Conservation (phyloP, 2,888 invertebrate species). For the Diaperis boleti region DNA sequence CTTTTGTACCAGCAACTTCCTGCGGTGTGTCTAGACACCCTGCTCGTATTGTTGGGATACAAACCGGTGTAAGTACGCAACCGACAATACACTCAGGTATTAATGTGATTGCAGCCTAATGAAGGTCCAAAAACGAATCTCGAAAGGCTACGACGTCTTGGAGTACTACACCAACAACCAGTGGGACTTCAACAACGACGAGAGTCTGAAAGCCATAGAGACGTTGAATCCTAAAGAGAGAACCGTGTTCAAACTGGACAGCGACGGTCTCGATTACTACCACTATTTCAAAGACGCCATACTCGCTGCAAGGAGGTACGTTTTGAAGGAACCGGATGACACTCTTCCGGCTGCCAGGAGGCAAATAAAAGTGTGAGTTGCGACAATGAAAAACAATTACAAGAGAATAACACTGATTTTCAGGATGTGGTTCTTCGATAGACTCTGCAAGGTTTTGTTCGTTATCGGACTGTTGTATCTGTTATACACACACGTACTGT, state of each 20-base stretch:
- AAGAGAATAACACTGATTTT: not conserved
- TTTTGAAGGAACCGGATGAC: slow-evolving; percentile 86
- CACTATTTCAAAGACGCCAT: slow-evolving; percentile 88
- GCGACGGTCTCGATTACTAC: slow-evolving; percentile 79
- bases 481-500: not conserved
- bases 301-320: slow-evolving; percentile 81
- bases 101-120: slow-evolving; percentile 74
- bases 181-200: slow-evolving; percentile 87
- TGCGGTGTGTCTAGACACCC: slow-evolving; percentile 84
- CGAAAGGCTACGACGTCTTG: slow-evolving; percentile 88
- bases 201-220: slow-evolving; percentile 71
- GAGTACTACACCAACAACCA: slow-evolving; percentile 94
- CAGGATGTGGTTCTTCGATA: slow-evolving; percentile 1
- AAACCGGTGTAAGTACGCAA: slow-evolving; percentile 83
- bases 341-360: slow-evolving; percentile 83
- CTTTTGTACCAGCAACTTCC: slow-evolving; percentile 92
- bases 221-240: slow-evolving; percentile 76
- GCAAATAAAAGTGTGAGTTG: slow-evolving; percentile 82
- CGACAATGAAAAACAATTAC: not conserved
- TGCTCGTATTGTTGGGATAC: slow-evolving; percentile 84
- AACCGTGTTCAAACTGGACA: slow-evolving; percentile 77
- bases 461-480: not conserved
- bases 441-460: not conserved
- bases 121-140: slow-evolving; percentile 84
- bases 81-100: slow-evolving; percentile 73